Base-by-base conservation (phyloP, 2,113 vertebrate genomes). In the Columbina picui region DNA sequence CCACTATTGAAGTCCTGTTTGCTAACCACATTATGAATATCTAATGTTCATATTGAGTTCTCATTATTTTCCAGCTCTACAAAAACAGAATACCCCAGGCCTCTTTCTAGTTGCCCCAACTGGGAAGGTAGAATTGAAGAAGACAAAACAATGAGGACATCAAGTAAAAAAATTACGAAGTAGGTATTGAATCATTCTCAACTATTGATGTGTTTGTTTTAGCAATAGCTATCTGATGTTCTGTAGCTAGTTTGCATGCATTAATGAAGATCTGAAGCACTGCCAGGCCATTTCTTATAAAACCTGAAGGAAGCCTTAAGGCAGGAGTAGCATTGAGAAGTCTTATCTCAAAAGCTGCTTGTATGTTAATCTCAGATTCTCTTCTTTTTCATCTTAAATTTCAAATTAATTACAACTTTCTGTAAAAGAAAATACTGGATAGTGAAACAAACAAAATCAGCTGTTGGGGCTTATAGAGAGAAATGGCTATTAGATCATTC, bases 121-220 rank as follows among this genome's bases (percentile, higher is more conserved):
- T 99, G 98, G 99, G 99, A 98, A 22, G 97, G 96, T 63, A 98
- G 98, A 67, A 98, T 98, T 69, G 99, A 99, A 95, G 98, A 98
- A 23, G 98, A 98, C 34, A 98, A 99, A 64, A 97, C 67, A 79
- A 69, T 98, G 98, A 98, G 97, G 86, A 98, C 97, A 9, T 79
- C 89, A 97, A 95, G 97, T 70, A 98, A 96, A 74, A 99, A 99
- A 90, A 97, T 98, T 20, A 97, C 98, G 5, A 98, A 98, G 99
- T 99, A 85, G 7, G 95, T 96, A 50, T 50, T 76, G 69, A 60
- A 18, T 20, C 36, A 9, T 76, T 64, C 12, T 32, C 76, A 43
- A 20, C 5, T 84, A 1, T 57, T 69, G 5, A 26, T 49, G 6
- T 1, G 0, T 23, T 94, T 27, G 18, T 64, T 93, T 95, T 91